phyloP scores from a whole-genome alignment of 2,113 vertebrate genomes.

The Athene noctua region DNA sequence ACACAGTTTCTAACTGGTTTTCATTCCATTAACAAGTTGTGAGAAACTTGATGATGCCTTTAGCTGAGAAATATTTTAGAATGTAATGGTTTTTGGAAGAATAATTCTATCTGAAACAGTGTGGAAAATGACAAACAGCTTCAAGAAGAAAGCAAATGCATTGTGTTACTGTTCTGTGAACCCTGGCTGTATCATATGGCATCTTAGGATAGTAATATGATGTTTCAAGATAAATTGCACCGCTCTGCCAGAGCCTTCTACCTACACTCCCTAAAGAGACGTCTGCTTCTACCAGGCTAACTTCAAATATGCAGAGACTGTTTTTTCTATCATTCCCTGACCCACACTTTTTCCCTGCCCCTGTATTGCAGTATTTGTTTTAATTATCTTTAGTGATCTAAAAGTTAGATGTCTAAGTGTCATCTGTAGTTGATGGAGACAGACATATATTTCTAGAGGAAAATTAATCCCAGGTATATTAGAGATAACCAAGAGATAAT shows the following conservation, averaged over 20 bases:
- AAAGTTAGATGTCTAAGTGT: background rate
- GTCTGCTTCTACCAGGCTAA: background rate
- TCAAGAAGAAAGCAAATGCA: slow-evolving; percentile 49
- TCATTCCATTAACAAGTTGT: slow-evolving; percentile 71
- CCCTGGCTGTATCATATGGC: background rate
- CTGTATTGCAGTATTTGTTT: background rate
- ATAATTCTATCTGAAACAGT: slow-evolving; percentile 65
- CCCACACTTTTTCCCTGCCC: background rate
- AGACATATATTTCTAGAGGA: background rate
- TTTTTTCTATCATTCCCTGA: background rate
- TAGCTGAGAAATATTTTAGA: slow-evolving; percentile 69
- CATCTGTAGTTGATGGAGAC: background rate
- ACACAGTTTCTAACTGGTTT: slow-evolving; percentile 62
- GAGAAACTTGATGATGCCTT: slow-evolving; percentile 71
- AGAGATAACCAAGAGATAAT: background rate
- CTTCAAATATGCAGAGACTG: background rate
- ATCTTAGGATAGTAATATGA: slow-evolving; percentile 1
- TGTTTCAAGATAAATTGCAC: background rate
- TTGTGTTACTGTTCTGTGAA: slow-evolving; percentile 3
- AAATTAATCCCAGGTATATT: background rate
- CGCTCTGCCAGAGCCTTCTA: background rate
- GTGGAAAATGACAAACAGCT: slow-evolving; percentile 66
- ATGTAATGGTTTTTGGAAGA: slow-evolving; percentile 58
- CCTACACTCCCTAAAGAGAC: background rate
- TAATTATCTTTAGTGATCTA: background rate